Conservation (phyloP, 1,140 invertebrate genomes). For the Drosophila bocki region DNA sequence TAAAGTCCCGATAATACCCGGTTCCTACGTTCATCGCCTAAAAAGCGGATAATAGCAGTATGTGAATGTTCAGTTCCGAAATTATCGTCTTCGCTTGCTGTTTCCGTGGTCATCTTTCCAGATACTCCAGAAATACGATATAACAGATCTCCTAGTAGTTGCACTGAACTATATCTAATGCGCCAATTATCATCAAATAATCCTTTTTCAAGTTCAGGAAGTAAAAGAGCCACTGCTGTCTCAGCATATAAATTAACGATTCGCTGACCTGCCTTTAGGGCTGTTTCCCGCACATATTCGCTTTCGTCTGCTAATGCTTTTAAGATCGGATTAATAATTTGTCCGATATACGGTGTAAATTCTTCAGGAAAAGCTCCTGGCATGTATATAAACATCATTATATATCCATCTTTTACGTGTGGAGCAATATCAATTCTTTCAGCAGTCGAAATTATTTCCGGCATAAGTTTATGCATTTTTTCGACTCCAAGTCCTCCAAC, state of each 20-base stretch:
- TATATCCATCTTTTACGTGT: conserved; percentile 99
- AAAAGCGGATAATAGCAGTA: conserved; percentile 93
- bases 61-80: conserved; percentile 99
- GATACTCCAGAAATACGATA: conserved; percentile 99
- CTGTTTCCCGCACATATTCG: conserved; percentile 99
- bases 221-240: conserved; percentile 95
- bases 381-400: conserved; percentile 99
- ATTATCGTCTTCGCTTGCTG: conserved; percentile 98
- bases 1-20: conserved; percentile 97
- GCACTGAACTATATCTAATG: conserved; percentile 98
- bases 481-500: conserved; percentile 97
- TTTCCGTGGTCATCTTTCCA: conserved; percentile 99
- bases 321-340: conserved; percentile 98
- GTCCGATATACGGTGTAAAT: conserved; percentile 98
- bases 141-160: conserved; percentile 97
- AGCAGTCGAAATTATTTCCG: conserved; percentile 98
- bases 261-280: conserved; percentile 97
- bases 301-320: conserved; percentile 99
- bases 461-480: conserved; percentile 98
- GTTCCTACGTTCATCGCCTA: conserved; percentile 96
- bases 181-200: conserved; percentile 99
- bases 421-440: conserved; percentile 97
- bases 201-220: conserved; percentile 97
- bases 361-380: conserved; percentile 97
- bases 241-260: conserved; percentile 99